These are phyloP conservation scores for Microcebus jonahi DNA, from an alignment of 2,113 vertebrate genomes.

Conservation along the genomic window DNA sequence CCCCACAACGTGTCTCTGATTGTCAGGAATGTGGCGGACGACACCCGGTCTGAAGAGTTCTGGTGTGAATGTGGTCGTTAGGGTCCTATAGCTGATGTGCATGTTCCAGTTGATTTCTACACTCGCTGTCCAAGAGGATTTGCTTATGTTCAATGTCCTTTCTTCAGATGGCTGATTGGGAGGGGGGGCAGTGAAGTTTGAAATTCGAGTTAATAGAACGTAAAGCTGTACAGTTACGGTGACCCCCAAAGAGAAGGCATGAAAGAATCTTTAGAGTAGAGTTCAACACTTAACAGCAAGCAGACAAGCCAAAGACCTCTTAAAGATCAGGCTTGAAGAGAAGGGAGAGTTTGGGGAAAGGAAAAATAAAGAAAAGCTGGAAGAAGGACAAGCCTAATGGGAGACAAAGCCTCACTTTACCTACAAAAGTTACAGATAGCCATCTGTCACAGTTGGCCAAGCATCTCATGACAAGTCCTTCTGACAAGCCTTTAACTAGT, in stretches of 20 bases:
- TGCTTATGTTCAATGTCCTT: constrained; percentile 99
- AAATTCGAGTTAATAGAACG: constrained; percentile 87
- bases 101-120: constrained; percentile 99
- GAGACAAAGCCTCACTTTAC: constrained; percentile 97
- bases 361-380: constrained; percentile 98
- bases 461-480: constrained; percentile 98
- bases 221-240: constrained; percentile 89
- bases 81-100: constrained; percentile 98
- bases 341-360: constrained; percentile 96
- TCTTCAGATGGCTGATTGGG: constrained; percentile 92
- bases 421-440: constrained; percentile 97
- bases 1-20: constrained; percentile 95
- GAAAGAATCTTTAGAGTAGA: constrained; percentile 98
- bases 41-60: constrained; percentile 98
- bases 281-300: constrained; percentile 93
- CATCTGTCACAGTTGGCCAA: constrained; percentile 96
- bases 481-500: constrained; percentile 98
- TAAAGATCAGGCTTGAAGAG: constrained; percentile 97
- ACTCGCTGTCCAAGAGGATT: constrained; percentile 98
- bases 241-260: constrained; percentile 97
- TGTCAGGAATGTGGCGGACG: constrained; percentile 96
- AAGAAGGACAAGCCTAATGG: constrained; percentile 98
- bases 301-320: constrained; percentile 97
- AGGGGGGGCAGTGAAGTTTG: constrained; percentile 88
- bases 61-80: constrained; percentile 99